phyloP scores from a whole-genome alignment of 2,888 invertebrate genomes.

The Exephanes ischioxanthus region DNA sequence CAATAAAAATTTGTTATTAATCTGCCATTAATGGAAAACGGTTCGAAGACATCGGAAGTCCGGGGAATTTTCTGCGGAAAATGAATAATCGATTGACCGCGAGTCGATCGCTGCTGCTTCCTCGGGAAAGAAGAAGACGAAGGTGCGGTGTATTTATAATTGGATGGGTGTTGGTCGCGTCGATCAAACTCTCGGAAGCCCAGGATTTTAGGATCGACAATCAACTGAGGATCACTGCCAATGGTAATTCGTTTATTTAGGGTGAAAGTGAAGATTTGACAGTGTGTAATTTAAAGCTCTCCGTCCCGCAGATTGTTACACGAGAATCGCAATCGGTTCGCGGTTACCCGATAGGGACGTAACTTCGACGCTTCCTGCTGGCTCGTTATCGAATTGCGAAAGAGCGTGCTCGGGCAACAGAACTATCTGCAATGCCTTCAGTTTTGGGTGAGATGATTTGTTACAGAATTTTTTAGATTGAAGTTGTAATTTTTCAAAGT shows the following conservation, averaged over 20 bases:
- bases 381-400: slow-evolving; percentile 85
- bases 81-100: slow-evolving; percentile 21
- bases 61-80: neutral
- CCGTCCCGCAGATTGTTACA: slow-evolving; percentile 86
- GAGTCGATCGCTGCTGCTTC: slow-evolving; percentile 9
- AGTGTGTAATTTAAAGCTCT: neutral
- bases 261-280: neutral
- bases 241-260: slow-evolving; percentile 79
- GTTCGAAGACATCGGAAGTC: neutral
- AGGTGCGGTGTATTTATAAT: neutral
- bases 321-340: slow-evolving; percentile 86
- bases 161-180: slow-evolving; percentile 23
- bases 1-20: neutral
- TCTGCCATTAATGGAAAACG: slow-evolving; percentile 5
- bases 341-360: slow-evolving; percentile 84
- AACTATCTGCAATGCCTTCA: slow-evolving; percentile 85
- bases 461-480: neutral
- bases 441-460: slow-evolving; percentile 86
- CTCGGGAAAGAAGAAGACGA: slow-evolving; percentile 1
- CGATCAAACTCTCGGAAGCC: slow-evolving; percentile 15
- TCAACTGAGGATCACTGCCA: slow-evolving; percentile 83
- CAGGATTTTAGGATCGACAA: slow-evolving; percentile 84
- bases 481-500: neutral
- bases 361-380: slow-evolving; percentile 81
- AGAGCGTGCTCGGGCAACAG: slow-evolving; percentile 85